These are phyloP conservation scores for Crotalus viridis DNA, from an alignment of 2,113 vertebrate species.

Conservation along the genomic window DNA sequence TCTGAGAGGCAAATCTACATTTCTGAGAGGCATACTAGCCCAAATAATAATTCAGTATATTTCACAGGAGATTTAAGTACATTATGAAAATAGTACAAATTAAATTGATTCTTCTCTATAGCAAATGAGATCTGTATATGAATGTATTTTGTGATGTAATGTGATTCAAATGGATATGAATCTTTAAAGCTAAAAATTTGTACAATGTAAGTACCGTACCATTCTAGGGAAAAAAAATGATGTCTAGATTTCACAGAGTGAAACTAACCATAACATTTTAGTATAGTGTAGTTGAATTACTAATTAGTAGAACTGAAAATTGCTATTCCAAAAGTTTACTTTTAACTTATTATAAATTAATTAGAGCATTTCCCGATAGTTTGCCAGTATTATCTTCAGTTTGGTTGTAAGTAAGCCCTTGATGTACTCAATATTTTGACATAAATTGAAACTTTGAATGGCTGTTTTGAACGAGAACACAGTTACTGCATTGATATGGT, in stretches of 20 bases:
- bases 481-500: neutral
- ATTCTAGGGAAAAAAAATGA: neutral
- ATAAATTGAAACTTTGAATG: neutral
- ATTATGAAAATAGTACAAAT: no score
- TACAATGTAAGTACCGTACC: neutral
- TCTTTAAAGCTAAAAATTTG: neutral
- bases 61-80: no score
- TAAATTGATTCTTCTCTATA: no score
- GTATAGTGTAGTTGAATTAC: neutral
- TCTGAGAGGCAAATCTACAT: no score
- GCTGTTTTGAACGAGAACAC: neutral
- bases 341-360: neutral
- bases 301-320: neutral
- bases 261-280: neutral
- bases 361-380: neutral
- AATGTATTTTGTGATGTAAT: neutral
- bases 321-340: neutral
- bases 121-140: neutral
- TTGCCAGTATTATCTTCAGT: neutral
- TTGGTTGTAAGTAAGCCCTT: neutral
- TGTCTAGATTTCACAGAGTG: neutral
- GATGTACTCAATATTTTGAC: no score
- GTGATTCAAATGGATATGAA: neutral
- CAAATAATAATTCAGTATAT: no score
- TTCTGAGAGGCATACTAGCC: no score